phyloP scores from a whole-genome alignment of 2,113 vertebrate genomes.

The Struthidea cinerea region DNA sequence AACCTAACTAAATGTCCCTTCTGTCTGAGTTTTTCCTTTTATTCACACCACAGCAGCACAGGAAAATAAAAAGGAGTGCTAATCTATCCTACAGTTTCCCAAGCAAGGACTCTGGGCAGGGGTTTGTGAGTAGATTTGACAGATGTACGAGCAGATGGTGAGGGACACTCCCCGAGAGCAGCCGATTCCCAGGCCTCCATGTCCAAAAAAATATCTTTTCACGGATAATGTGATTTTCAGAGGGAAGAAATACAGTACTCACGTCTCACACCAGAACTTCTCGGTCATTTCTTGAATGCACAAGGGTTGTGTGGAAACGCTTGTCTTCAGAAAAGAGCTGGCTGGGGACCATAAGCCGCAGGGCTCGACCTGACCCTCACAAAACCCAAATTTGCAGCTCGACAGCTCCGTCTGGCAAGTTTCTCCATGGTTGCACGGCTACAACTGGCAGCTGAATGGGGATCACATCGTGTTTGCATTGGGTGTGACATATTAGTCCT shows the following conservation, averaged over 20 bases:
- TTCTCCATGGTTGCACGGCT: neutral
- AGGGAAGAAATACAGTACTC: neutral
- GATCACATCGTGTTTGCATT: neutral
- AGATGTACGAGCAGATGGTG: slow-evolving; percentile 48
- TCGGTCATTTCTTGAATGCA: rapidly evolving
- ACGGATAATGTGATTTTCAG: slow-evolving; percentile 43
- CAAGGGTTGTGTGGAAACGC: neutral
- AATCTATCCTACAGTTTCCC: slow-evolving; percentile 35
- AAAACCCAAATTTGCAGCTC: neutral
- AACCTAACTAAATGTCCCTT: neutral
- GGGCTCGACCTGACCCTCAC: neutral
- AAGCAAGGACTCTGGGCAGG: neutral
- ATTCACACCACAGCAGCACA: neutral
- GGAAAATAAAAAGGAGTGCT: slow-evolving; percentile 17
- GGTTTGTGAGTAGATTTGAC: slow-evolving; percentile 41
- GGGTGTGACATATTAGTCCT: neutral
- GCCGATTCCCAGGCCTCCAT: slow-evolving; percentile 26
- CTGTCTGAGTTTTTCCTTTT: neutral
- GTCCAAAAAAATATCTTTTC: slow-evolving; percentile 37
- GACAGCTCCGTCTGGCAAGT: rapidly evolving
- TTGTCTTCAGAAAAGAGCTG: neutral
- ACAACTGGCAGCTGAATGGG: rapidly evolving
- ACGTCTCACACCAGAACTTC: neutral
- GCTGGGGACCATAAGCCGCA: neutral
- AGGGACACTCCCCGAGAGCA: slow-evolving; percentile 20